Conservation (phyloP, 2,797 vertebrate genomes). For the Lagocephalus sceleratus region DNA sequence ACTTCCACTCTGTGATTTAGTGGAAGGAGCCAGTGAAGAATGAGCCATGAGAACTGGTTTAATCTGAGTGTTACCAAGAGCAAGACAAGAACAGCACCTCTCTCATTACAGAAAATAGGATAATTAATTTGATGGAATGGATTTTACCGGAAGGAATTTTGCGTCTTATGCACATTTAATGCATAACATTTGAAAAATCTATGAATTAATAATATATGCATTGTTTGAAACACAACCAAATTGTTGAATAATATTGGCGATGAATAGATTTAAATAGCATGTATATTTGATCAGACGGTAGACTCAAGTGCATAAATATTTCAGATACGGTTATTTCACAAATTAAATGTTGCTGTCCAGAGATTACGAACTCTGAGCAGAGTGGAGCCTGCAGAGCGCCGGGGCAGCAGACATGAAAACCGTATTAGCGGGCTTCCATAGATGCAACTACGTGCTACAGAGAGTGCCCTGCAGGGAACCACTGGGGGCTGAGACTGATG, state of each 20-base stretch:
- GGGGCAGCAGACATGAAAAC: slow-evolving; percentile 26
- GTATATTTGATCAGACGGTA: background rate
- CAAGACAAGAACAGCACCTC: background rate
- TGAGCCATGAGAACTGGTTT: no score
- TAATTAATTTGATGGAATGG: background rate
- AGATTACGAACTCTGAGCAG: slow-evolving; percentile 15
- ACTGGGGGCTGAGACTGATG: slow-evolving; percentile 31
- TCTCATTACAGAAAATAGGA: background rate
- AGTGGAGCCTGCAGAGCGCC: background rate
- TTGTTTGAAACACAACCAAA: no score
- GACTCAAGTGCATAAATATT: background rate
- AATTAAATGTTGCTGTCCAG: background rate
- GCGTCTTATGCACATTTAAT: background rate
- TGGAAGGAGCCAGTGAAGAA: background rate
- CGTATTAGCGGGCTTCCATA: slow-evolving; percentile 25
- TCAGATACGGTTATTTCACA: background rate
- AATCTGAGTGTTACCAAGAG: no score
- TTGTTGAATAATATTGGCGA: no score
- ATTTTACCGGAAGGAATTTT: background rate
- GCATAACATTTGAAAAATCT: background rate
- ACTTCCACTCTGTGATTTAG: slow-evolving; percentile 2
- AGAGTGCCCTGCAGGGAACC: slow-evolving; percentile 27
- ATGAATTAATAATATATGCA: no score
- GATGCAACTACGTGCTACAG: slow-evolving; percentile 21
- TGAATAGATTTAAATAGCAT: no score